phyloP scores from a whole-genome alignment of 37 sponge, comb jelly and placozoan species.

The Spongia lamella region DNA sequence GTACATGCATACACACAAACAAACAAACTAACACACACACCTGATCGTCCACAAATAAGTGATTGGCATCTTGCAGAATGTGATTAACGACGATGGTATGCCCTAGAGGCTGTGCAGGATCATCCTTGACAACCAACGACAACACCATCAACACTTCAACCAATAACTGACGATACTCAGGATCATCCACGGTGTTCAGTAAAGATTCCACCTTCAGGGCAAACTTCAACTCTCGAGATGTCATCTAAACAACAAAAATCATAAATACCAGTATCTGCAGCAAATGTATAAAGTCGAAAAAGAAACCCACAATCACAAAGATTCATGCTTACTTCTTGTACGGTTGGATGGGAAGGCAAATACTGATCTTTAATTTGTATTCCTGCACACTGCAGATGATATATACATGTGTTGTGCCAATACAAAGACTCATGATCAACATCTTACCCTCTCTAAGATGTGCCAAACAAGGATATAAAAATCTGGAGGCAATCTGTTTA shows the following conservation, averaged over 20 bases:
- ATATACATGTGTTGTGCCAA: not conserved
- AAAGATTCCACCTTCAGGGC: conserved; percentile 70
- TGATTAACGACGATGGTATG: conserved; percentile 38
- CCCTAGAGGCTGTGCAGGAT: conserved; percentile 31
- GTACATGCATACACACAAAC: no score
- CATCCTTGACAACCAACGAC: conserved; percentile 40
- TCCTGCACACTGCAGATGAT: conserved; percentile 54
- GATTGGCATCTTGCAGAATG: conserved; percentile 56
- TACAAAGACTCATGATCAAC: not conserved
- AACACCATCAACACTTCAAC: conserved; percentile 87
- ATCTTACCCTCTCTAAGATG: conserved; percentile 63
- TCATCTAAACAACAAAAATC: conserved; percentile 60
- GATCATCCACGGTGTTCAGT: conserved; percentile 75
- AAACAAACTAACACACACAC: no score
- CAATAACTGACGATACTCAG: conserved; percentile 89
- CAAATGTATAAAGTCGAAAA: not conserved
- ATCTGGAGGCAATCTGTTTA: conserved; percentile 86
- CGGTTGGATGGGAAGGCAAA: conserved; percentile 67
- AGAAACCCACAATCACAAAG: not conserved
- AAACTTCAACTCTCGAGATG: conserved; percentile 89
- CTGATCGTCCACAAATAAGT: conserved; percentile 73
- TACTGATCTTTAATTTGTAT: conserved; percentile 58
- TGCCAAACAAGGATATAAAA: conserved; percentile 86
- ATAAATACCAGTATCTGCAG: not conserved
- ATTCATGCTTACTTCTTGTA: conserved; percentile 73